Evolutionary conservation across 2,113 vertebrate species (phyloP).

Genomic region (Strigops habroptila): DNA sequence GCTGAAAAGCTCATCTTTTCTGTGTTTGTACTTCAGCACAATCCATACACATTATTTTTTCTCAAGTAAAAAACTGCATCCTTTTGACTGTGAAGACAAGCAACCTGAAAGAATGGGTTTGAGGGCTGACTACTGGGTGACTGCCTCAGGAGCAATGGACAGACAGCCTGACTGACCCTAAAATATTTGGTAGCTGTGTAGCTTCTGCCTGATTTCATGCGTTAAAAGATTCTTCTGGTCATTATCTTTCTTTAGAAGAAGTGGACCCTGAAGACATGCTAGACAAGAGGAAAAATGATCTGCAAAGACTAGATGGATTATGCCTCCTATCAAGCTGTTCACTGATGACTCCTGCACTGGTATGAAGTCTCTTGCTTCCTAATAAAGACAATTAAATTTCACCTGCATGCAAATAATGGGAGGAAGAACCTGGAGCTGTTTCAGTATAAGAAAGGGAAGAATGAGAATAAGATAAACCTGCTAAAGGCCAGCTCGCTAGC

Average conservation of each 20-base stretch:
- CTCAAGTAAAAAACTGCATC: background rate
- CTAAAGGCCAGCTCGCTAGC: background rate
- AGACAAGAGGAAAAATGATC: background rate
- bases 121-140: background rate
- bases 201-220: background rate
- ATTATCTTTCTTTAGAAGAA: background rate
- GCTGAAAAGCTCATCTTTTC: background rate
- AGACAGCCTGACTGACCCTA: background rate
- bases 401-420: background rate
- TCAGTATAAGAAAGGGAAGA: background rate
- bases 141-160: background rate
- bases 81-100: background rate
- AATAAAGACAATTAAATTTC: background rate
- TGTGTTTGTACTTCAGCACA: background rate
- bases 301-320: accelerated
- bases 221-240: background rate
- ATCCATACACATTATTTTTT: background rate
- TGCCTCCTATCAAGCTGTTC: background rate
- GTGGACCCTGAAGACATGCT: background rate
- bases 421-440: background rate
- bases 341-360: background rate
- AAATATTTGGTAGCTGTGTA: background rate
- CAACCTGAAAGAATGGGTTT: background rate
- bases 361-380: background rate
- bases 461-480: background rate